Evolutionary conservation across 2,113 vertebrate species (phyloP), one percentile per base, ranked within the genome.

Genomic region (Anser brachyrhynchus): DNA sequence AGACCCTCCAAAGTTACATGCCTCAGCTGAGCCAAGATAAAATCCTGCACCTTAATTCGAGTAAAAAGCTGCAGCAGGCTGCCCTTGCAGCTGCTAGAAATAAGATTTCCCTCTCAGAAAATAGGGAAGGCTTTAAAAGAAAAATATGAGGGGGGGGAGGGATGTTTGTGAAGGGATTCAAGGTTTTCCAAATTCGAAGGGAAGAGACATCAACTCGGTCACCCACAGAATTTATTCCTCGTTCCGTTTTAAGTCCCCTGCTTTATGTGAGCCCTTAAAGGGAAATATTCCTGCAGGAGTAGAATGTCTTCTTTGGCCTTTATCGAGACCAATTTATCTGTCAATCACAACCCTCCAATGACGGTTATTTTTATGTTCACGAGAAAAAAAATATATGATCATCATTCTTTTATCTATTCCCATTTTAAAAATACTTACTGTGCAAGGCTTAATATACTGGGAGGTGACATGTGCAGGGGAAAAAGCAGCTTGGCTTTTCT

Each of bases 341-440:
- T 97, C 97, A 98, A 92, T 97, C 97, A 96, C 94, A 95, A 61
- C 88, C 79, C 96, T 97, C 97, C 91, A 79, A 46, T 94, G 93
- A 95, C 77, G 95, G 94, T 61, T 46, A 71, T 77, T 94, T 96
- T 92, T 77, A 69, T 31, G 96, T 91, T 69, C 65, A 83, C 67
- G 58, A 84, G 26, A 4, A 31, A 10, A 52, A 67, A 31, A 7
- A 69, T 46, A 44, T 1, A 12, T 1, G 8, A 31, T 52, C 89
- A 20, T 92, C 65, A 57, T 84, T 66, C 91, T 79, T 66, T 55
- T 35, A 61, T 82, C 91, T 88, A 25, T 59, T 67, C 66, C 58
- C 49, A 4, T 82, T 85, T 87, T 21, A 4, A 6, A 59, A 67
- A 39, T 18, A 29, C 16, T 81, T n/a, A 14, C 65, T 21, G 39